Percentiles rank a stretch among this genome's conserved stretches.
Conservation (phyloP, 2,797 vertebrate species). For the Microchirus variegatus region DNA sequence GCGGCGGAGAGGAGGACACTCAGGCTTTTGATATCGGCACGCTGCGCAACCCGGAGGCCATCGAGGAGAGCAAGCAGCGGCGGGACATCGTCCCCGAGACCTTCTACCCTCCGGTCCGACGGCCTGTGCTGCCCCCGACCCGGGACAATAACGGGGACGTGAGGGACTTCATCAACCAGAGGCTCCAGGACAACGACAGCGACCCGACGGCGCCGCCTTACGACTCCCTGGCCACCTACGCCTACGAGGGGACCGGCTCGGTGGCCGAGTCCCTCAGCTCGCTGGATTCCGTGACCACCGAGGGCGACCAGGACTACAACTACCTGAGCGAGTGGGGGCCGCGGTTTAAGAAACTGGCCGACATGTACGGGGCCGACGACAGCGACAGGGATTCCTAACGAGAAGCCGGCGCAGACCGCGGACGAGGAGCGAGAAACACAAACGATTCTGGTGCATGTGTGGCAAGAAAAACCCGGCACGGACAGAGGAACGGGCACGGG, state of each 20-base stretch:
- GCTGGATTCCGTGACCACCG: constrained; percentile 89
- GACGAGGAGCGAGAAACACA: background rate
- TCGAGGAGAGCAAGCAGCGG: constrained; percentile 90
- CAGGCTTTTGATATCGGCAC: constrained; percentile 95
- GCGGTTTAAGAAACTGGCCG: constrained; percentile 94
- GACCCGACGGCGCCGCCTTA: constrained; percentile 94
- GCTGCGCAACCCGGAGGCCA: constrained; percentile 91
- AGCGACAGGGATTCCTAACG: constrained; percentile 92
- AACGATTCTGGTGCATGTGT: constrained; percentile 23
- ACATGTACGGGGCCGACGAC: constrained; percentile 92
- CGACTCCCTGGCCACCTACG: constrained; percentile 96
- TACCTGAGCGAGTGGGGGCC: constrained; percentile 97
- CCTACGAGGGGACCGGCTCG: constrained; percentile 93
- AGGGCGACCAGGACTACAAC: constrained; percentile 94
- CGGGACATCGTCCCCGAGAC: constrained; percentile 92
- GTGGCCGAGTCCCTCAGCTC: constrained; percentile 93
- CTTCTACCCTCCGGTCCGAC: constrained; percentile 85
- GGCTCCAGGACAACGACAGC: constrained; percentile 91
- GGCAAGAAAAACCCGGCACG: constrained; percentile 15
- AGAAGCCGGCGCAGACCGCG: constrained; percentile 32
- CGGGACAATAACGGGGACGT: constrained; percentile 89
- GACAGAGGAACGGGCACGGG: constrained; percentile 33
- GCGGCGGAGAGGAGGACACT: constrained; percentile 94
- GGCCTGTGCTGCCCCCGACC: constrained; percentile 65
- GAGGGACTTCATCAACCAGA: constrained; percentile 94